phyloP scores from a whole-genome alignment of 2,797 vertebrate genomes.

The Pelobates cultripes region DNA sequence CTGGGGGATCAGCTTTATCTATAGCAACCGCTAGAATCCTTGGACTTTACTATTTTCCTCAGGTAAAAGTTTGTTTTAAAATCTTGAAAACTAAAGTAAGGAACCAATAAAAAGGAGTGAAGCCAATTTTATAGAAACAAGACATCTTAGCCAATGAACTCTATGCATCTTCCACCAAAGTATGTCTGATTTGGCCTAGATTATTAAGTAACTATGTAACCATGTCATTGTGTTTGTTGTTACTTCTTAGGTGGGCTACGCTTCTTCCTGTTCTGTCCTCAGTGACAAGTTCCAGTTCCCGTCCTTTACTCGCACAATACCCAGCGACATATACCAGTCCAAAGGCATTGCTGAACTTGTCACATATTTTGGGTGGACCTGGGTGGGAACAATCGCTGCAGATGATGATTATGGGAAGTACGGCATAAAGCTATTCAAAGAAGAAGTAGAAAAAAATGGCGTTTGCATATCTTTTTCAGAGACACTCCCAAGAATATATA shows the following conservation, averaged over 20 bases:
- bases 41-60: conserved; percentile 84
- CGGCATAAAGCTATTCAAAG: conserved; percentile 83
- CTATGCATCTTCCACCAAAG: too few relatives aligned
- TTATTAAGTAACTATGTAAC: too few relatives aligned
- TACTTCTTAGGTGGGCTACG: conserved; percentile 79
- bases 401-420: conserved; percentile 88
- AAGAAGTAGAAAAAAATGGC: conserved; percentile 76
- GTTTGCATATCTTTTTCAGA: conserved; percentile 85
- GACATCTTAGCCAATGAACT: too few relatives aligned
- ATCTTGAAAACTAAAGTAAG: background rate
- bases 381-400: conserved; percentile 81
- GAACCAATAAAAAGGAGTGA: too few relatives aligned
- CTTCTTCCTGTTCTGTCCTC: conserved; percentile 78
- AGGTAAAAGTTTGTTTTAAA: conserved; percentile 66
- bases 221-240: conserved; percentile 27
- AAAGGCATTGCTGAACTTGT: conserved; percentile 79
- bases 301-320: conserved; percentile 79
- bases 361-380: conserved; percentile 84
- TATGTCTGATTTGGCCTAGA: too few relatives aligned
- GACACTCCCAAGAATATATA: conserved; percentile 80
- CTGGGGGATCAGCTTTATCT: conserved; percentile 81
- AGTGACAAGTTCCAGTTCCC: conserved; percentile 87
- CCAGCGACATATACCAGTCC: conserved; percentile 78
- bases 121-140: too few relatives aligned
- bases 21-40: conserved; percentile 84